Conservation (phyloP, 2,113 vertebrate genomes). For the Progne subis region DNA sequence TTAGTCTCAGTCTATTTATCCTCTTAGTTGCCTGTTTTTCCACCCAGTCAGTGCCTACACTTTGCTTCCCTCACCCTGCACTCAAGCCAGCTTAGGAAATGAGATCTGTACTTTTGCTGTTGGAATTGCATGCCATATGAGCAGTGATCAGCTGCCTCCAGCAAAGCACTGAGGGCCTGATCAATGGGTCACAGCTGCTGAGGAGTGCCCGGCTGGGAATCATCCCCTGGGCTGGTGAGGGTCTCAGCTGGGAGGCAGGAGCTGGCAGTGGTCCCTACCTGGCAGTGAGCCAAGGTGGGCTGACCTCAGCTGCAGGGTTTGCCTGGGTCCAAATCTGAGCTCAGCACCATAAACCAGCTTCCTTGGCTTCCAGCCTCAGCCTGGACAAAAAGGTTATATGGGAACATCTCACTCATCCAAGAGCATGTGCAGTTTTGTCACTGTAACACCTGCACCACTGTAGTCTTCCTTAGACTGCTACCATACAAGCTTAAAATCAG, state of each 20-base stretch:
- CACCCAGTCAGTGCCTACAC: neutral
- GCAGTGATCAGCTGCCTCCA: neutral
- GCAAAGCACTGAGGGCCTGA: neutral
- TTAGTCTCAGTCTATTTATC: neutral
- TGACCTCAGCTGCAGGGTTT: rapidly evolving
- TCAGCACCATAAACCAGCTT: neutral
- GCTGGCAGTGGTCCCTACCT: neutral
- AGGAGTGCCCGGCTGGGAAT: rapidly evolving
- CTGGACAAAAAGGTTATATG: neutral
- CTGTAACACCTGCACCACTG: rapidly evolving
- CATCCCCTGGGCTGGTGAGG: rapidly evolving
- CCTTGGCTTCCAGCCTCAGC: neutral
- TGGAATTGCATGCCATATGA: rapidly evolving
- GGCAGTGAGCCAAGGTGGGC: neutral
- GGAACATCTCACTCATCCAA: neutral
- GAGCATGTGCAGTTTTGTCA: rapidly evolving
- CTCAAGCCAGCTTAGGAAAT: neutral
- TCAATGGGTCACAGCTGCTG: neutral
- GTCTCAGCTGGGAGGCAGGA: neutral
- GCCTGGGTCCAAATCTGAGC: neutral
- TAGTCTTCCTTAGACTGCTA: neutral
- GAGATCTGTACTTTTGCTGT: neutral
- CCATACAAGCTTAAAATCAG: neutral
- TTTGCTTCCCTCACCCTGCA: neutral
- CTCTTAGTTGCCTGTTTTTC: neutral